Conservation (phyloP, 2,113 vertebrate species). For the Syngnathus scovelli region DNA sequence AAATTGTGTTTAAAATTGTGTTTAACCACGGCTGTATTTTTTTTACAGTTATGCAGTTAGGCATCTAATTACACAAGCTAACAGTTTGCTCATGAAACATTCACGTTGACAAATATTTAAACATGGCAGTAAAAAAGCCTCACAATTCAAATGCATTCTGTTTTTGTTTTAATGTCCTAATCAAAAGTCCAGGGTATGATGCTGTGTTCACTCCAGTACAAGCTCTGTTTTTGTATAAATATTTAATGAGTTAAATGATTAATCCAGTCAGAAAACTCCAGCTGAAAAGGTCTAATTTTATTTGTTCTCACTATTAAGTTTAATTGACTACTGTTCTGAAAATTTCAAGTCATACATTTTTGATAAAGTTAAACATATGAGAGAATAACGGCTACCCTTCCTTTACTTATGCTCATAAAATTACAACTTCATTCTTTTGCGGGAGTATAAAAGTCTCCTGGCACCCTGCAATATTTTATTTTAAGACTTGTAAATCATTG, state of each 20-base stretch:
- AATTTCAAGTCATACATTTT: background rate
- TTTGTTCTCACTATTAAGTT: background rate
- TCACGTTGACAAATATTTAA: background rate
- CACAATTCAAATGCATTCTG: background rate
- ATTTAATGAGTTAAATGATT: background rate
- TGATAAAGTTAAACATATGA: background rate
- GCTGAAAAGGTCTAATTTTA: background rate
- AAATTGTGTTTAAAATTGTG: background rate
- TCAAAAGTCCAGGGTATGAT: background rate
- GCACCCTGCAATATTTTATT: background rate
- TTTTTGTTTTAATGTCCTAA: conserved; percentile 12
- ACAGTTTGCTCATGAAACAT: background rate
- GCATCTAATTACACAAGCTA: background rate
- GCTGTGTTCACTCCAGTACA: conserved; percentile 7
- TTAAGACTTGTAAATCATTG: background rate
- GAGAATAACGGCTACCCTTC: background rate
- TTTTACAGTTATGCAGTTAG: background rate
- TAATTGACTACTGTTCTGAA: background rate
- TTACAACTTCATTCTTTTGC: background rate
- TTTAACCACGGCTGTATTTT: background rate
- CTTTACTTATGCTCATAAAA: background rate
- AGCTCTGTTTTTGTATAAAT: background rate
- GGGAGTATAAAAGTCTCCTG: background rate
- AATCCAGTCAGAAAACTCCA: background rate
- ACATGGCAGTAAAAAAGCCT: background rate